These are phyloP conservation scores for Masnerella sp. DNA, from an alignment of 2,888 invertebrate species.

Conservation along the genomic window DNA sequence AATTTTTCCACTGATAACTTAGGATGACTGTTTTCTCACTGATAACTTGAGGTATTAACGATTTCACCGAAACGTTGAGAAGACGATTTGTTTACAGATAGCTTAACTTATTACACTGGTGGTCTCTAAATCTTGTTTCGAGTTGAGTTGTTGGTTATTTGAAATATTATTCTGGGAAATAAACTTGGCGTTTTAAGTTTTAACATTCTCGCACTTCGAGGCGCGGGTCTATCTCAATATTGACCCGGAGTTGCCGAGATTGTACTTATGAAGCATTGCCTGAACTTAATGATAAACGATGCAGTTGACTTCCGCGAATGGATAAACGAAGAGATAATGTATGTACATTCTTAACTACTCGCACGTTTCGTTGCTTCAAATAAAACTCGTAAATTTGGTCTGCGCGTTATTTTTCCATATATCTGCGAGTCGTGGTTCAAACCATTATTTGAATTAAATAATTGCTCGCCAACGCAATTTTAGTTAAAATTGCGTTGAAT, in stretches of 20 bases:
- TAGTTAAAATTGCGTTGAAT: too few species aligned
- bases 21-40: too few species aligned
- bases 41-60: too few species aligned
- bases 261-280: slow-evolving; percentile 9
- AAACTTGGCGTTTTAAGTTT: slow-evolving; percentile 14
- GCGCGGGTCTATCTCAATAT: slow-evolving; percentile 23
- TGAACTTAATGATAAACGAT: slow-evolving; percentile 27
- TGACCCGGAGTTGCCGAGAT: slow-evolving; percentile 12
- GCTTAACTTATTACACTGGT: too few species aligned
- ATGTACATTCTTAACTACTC: slow-evolving; percentile 18
- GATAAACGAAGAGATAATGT: slow-evolving; percentile 2
- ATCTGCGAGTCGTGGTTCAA: too few species aligned
- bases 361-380: not conserved
- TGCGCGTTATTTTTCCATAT: too few species aligned
- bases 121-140: too few species aligned
- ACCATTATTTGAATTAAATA: too few species aligned
- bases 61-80: too few species aligned
- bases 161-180: slow-evolving; percentile 29
- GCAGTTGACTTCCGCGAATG: slow-evolving; percentile 1
- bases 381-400: slow-evolving; percentile 1
- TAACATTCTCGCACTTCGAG: slow-evolving; percentile 9
- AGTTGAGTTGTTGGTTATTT: slow-evolving; percentile 2
- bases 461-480: too few species aligned
- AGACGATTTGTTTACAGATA: too few species aligned
- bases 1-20: too few species aligned